Conservation (phyloP, 2,888 invertebrate species). For the Sceliomorpha sp. region DNA sequence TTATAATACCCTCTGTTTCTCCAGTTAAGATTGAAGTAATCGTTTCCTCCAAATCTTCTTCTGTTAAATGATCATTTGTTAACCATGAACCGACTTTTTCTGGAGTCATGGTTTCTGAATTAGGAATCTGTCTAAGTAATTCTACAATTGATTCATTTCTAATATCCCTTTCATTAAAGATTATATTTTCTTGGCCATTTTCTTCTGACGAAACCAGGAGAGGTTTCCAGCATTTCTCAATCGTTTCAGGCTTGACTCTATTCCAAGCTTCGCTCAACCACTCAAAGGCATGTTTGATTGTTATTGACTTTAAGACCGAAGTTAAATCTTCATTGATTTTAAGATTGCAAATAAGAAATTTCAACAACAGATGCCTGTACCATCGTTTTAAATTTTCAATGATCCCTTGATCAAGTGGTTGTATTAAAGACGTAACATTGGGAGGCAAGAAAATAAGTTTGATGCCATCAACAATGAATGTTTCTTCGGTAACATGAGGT, state of each 20-base stretch:
- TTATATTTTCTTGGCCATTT: not conserved
- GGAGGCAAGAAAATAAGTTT: slow-evolving; percentile 19
- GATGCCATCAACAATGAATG: slow-evolving; percentile 11
- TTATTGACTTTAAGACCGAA: not conserved
- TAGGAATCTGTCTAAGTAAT: not conserved
- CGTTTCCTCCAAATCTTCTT: not conserved
- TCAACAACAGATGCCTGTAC: slow-evolving; percentile 5
- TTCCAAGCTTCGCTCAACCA: slow-evolving; percentile 12
- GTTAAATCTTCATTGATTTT: not conserved
- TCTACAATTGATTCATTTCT: not conserved
- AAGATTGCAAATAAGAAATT: slow-evolving; percentile 5
- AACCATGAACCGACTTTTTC: not conserved
- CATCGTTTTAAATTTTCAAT: slow-evolving; percentile 19
- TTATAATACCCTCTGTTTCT: not conserved
- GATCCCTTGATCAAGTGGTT: slow-evolving; percentile 25
- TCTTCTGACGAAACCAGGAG: not conserved
- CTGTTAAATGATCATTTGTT: not conserved
- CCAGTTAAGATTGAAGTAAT: not conserved
- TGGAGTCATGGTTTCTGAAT: not conserved
- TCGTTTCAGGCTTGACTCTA: slow-evolving; percentile 2
- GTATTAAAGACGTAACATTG: slow-evolving; percentile 17
- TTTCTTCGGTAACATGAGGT: slow-evolving; percentile 1
- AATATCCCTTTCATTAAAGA: not conserved
- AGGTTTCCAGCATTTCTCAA: slow-evolving; percentile 28
- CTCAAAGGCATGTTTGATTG: slow-evolving; percentile 3